phyloP scores from a whole-genome alignment of 2,113 vertebrate species.

The Hyaena hyaena region DNA sequence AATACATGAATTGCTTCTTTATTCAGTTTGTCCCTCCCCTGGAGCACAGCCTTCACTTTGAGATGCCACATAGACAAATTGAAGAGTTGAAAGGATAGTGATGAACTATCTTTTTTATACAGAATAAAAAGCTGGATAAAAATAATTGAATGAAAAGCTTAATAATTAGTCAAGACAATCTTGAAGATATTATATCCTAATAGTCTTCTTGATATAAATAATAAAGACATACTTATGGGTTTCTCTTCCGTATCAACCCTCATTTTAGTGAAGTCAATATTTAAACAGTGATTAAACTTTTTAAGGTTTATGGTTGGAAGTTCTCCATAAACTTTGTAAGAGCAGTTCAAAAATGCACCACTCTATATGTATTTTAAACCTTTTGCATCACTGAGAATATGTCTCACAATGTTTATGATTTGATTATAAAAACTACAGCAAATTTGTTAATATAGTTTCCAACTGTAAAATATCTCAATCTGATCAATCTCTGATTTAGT shows the following conservation, averaged over 20 bases:
- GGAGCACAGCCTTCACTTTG: not conserved
- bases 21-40: not conserved
- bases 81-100: not conserved
- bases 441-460: not conserved
- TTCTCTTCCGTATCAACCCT: not conserved
- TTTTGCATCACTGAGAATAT: not conserved
- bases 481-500: not conserved
- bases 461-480: not conserved
- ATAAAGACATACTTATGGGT: not conserved
- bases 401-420: not conserved
- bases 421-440: not conserved
- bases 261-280: not conserved
- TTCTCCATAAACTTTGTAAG: not conserved
- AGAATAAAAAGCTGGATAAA: not conserved
- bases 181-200: not conserved
- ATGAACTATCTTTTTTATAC: not conserved
- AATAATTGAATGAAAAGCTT: not conserved
- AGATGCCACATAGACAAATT: not conserved
- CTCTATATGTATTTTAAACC: not conserved
- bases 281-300: not conserved
- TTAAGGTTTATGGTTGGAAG: not conserved
- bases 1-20: not conserved
- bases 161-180: not conserved
- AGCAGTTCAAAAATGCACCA: not conserved
- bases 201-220: not conserved